Conservation (phyloP, 2,113 vertebrate species). For the Stictonetta naevosa region DNA sequence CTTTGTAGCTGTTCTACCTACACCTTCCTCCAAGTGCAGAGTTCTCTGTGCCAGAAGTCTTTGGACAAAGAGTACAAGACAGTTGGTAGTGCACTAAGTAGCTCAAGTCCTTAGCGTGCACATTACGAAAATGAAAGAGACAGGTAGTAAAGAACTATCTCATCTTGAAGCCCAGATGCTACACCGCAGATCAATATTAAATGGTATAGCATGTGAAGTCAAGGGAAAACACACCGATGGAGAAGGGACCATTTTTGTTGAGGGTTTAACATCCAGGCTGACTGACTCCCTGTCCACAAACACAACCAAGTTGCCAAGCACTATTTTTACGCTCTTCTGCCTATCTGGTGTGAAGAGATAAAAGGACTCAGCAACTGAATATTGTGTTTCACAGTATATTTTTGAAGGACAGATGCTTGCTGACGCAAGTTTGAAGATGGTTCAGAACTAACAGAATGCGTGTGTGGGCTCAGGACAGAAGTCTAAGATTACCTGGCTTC, state of each 20-base stretch:
- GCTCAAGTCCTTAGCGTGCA: not conserved
- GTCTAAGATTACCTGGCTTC: not conserved
- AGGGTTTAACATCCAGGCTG: not conserved
- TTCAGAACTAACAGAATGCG: not conserved
- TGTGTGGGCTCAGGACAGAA: not conserved
- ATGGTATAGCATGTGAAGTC: fast-evolving
- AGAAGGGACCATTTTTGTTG: not conserved
- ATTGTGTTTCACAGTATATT: conserved; percentile 18
- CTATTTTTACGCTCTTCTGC: conserved; percentile 46
- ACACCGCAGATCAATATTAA: not conserved
- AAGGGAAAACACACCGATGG: not conserved
- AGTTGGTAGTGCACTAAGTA: not conserved
- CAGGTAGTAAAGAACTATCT: not conserved
- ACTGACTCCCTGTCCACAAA: not conserved
- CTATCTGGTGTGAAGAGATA: conserved; percentile 43
- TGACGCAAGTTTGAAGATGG: not conserved
- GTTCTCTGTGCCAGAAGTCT: not conserved
- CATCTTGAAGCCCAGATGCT: not conserved
- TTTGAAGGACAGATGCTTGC: conserved; percentile 26
- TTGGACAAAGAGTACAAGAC: not conserved
- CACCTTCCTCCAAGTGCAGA: fast-evolving
- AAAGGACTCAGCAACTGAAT: conserved; percentile 1
- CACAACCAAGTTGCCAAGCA: not conserved
- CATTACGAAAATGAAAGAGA: not conserved
- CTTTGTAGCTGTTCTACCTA: not conserved